These are phyloP conservation scores for Drosophila lacertosa DNA, from an alignment of 1,140 invertebrate species.

Conservation along the genomic window DNA sequence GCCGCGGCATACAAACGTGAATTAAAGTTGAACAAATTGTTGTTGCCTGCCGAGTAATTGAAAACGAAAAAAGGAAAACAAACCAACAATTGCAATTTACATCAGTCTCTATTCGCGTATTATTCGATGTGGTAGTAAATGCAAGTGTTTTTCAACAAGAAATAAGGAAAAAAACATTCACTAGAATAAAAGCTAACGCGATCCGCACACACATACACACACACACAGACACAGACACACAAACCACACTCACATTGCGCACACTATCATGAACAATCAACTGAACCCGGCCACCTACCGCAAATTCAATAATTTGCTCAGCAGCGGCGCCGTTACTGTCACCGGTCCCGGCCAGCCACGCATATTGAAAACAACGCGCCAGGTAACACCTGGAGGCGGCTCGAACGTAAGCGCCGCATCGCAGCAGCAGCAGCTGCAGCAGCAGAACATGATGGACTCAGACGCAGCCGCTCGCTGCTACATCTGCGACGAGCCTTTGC, in stretches of 20 bases:
- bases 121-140: slow-evolving; percentile 20
- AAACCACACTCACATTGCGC: slow-evolving; percentile 13
- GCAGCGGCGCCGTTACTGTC: slow-evolving; percentile 82
- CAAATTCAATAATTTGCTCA: slow-evolving; percentile 83
- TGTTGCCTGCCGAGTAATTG: slow-evolving; percentile 50
- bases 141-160: slow-evolving; percentile 9
- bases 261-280: slow-evolving; percentile 72
- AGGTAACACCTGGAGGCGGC: slow-evolving; percentile 49
- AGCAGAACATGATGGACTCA: slow-evolving; percentile 53
- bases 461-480: slow-evolving; percentile 69
- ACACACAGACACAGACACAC: slow-evolving; percentile 27
- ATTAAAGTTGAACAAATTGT: slow-evolving; percentile 61
- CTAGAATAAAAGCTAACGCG: slow-evolving; percentile 43
- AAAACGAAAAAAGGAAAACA: slow-evolving; percentile 23
- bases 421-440: slow-evolving; percentile 40
- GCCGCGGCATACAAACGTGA: slow-evolving; percentile 70
- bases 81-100: slow-evolving; percentile 15
- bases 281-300: slow-evolving; percentile 78
- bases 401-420: slow-evolving; percentile 26
- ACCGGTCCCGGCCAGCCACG: slow-evolving; percentile 80
- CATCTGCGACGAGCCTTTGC: slow-evolving; percentile 74
- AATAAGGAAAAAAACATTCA: slow-evolving; percentile 34
- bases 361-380: slow-evolving; percentile 72
- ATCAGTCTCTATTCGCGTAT: background rate
- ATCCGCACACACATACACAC: slow-evolving; percentile 33